Base-by-base conservation (phyloP, 2,888 invertebrate species). In the Drosophila suboccidentalis region DNA sequence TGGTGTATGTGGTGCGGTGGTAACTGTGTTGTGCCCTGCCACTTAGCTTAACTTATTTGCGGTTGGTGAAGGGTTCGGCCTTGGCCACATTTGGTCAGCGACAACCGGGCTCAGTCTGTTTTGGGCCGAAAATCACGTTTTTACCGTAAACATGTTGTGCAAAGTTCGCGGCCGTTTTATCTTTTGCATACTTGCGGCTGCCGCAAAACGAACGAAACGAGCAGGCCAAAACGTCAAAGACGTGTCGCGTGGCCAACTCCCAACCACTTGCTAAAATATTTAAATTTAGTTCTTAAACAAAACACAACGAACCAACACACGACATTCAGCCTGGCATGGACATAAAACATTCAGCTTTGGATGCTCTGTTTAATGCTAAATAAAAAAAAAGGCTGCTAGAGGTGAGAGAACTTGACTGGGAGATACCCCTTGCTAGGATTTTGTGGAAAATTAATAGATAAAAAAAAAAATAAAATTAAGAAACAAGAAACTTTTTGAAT, bases 131-230 rank as follows among this genome's bases (percentile, higher is more conserved):
- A 87, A 87, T 87, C 87, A 87, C 87, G 87, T 87, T 87, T 87
- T 89, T 87, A 84, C 87, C 89, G 90, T 87, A 87, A 87, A 87
- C 90, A 87, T 89, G 88, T 76, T 89, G 82, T 89, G 82, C 77
- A 86, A 89, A 87, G 81, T 87, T 87, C 86, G 90, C 89, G 84
- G 75, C 76, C 70, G 64, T 72, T 89, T 85, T 85, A 85, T 85
- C 84, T 85, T 85, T 72, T 58, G 68, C 78, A 69, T 80, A 78
- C 81, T 80, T 80, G 62, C 64, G 63, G 59, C 11, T 67, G 51
- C 39, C 26, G 67, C 71, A 66, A 60, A 67, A 67, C 51, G 67
- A 67, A 67, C 51, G 67, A 69, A 85, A 75, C 64, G 79, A 60
- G 67, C 49, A 63, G 86, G 88, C 80, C 89, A 85, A 61, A 75